phyloP scores from a whole-genome alignment of 2,888 invertebrate species.

The Didymodactylos carnosus region DNA sequence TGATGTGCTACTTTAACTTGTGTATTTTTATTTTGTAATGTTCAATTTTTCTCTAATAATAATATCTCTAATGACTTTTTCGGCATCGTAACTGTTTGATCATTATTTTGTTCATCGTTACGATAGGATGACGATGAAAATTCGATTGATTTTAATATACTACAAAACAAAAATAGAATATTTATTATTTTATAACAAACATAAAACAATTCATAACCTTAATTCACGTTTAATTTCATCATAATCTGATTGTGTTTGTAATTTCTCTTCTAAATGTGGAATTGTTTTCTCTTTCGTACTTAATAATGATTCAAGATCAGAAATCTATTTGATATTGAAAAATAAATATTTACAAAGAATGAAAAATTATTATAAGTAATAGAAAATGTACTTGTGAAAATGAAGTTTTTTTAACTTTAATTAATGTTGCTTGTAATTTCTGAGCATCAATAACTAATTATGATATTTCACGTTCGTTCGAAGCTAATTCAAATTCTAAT shows the following conservation, averaged over 20 bases:
- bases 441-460: conserved; percentile 80
- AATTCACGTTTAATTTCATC: conserved; percentile 77
- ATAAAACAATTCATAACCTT: conserved; percentile 23
- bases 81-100: conserved; percentile 20
- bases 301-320: conserved; percentile 52
- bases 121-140: conserved; percentile 42
- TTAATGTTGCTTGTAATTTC: conserved; percentile 59
- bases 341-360: too few species aligned
- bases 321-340: too few species aligned
- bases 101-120: too few species aligned
- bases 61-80: conserved; percentile 50
- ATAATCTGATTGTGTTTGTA: conserved; percentile 71
- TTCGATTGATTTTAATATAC: conserved; percentile 59
- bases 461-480: conserved; percentile 91
- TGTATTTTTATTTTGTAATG: conserved; percentile 44
- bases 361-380: too few species aligned
- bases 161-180: conserved; percentile 35
- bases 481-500: conserved; percentile 66
- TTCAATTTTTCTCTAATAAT: conserved; percentile 56
- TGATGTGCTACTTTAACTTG: conserved; percentile 34
- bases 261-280: conserved; percentile 44
- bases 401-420: conserved; percentile 55
- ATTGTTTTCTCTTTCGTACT: conserved; percentile 23
- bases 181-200: background rate
- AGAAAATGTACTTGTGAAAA: background rate